Percentiles rank a stretch among this genome's conserved stretches.
phyloP scores from a whole-genome alignment of 2,113 vertebrate species.

The Parotia lawesii region DNA sequence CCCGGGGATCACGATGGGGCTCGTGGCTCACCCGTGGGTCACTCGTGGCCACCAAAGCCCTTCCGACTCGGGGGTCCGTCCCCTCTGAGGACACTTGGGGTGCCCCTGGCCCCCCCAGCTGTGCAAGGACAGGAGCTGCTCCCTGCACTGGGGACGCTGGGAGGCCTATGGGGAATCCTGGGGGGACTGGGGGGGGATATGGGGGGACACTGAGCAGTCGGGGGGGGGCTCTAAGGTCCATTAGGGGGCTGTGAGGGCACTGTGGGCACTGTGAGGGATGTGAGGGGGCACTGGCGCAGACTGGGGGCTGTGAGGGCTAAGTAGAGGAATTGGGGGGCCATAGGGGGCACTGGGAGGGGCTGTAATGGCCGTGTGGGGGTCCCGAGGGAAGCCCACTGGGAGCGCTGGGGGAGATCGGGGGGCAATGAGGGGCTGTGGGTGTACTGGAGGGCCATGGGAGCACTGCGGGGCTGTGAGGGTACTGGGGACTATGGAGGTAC shows the following conservation, averaged over 20 bases:
- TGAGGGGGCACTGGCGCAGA: neutral
- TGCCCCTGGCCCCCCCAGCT: neutral
- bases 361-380: no score
- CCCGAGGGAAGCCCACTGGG: no score
- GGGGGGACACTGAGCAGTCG: neutral
- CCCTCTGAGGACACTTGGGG: no score
- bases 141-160: neutral
- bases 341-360: neutral
- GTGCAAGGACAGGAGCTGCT: neutral
- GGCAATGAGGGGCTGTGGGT: no score
- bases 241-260: neutral
- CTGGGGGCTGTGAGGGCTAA: neutral
- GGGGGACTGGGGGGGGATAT: no score
- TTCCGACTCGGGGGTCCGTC: neutral
- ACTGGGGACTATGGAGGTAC: no score
- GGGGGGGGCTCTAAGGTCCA: neutral
- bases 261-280: no score
- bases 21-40: neutral
- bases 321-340: neutral
- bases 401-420: no score
- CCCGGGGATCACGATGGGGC: no score
- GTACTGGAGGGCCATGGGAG: no score
- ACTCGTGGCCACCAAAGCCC: neutral
- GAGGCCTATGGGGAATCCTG: neutral
- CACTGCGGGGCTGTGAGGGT: no score